A percentile compares a stretch with the other conserved stretches of the same genome.
These are phyloP conservation scores for Troides aeacus DNA, from an alignment of 2,888 invertebrate genomes.

Conservation along the genomic window DNA sequence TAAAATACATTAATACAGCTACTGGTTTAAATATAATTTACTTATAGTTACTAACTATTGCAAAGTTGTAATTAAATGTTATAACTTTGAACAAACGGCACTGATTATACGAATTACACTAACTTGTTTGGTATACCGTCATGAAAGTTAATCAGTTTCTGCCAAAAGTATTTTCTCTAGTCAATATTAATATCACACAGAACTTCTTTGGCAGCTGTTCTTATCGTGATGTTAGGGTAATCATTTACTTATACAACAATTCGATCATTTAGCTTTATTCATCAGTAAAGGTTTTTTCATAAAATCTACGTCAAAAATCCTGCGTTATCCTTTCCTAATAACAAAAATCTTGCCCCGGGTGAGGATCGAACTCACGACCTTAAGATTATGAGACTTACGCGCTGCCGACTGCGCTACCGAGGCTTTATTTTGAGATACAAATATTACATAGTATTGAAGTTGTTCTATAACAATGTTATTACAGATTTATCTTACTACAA, in stretches of 20 bases:
- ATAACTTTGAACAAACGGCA: background rate
- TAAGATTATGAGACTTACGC: conserved; percentile 41
- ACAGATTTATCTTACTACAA: too few relatives aligned
- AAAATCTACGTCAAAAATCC: too few relatives aligned
- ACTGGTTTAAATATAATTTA: too few relatives aligned
- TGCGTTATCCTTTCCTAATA: background rate
- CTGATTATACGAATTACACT: background rate
- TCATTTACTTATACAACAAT: too few relatives aligned
- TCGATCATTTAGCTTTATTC: too few relatives aligned
- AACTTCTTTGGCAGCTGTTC: too few relatives aligned
- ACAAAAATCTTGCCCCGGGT: conserved; percentile 82
- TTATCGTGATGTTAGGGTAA: too few relatives aligned
- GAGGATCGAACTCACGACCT: conserved; percentile 95
- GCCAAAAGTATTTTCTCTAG: background rate
- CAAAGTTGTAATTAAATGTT: background rate
- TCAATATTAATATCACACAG: too few relatives aligned
- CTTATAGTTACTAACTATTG: too few relatives aligned
- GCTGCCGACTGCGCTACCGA: background rate
- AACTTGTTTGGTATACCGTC: background rate
- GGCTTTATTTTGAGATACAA: too few relatives aligned
- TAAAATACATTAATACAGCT: too few relatives aligned
- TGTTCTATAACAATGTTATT: background rate
- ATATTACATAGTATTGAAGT: background rate
- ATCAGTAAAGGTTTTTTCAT: too few relatives aligned
- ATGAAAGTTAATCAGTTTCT: conserved; percentile 1